Conservation (phyloP, 2,113 vertebrate species). For the Mastomys coucha region DNA sequence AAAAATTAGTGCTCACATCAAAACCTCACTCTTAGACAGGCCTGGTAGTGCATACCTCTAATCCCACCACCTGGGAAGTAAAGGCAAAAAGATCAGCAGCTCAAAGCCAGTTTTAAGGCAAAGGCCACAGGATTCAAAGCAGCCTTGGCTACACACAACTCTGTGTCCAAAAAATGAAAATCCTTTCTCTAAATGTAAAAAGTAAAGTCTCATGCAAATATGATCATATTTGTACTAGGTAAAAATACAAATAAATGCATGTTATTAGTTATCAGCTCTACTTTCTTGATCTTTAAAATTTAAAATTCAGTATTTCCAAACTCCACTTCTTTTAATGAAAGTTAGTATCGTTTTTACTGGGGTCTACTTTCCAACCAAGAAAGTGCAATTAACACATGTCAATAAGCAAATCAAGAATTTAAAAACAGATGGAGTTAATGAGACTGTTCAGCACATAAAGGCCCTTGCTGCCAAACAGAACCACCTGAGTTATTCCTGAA, state of each 20-base stretch:
- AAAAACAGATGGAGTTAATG: neutral
- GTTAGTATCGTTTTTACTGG: neutral
- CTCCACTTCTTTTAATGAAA: constrained; percentile 9
- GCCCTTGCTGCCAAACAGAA: neutral
- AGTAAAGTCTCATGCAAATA: neutral
- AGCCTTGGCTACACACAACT: neutral
- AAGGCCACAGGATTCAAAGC: neutral
- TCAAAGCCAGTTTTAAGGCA: neutral
- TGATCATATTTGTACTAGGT: constrained; percentile 20
- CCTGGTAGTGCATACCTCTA: neutral
- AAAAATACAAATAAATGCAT: constrained; percentile 40
- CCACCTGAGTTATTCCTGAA: neutral
- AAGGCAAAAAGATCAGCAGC: neutral
- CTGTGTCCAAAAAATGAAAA: neutral
- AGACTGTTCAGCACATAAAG: neutral
- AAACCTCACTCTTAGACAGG: constrained; percentile 14
- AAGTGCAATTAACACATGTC: neutral
- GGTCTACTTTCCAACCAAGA: constrained; percentile 32
- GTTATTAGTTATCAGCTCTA: neutral
- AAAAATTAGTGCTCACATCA: neutral
- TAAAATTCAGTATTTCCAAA: constrained; percentile 54
- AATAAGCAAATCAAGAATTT: neutral
- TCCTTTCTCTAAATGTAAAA: neutral
- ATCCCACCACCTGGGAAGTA: neutral
- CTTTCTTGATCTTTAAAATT: constrained; percentile 60